Base-by-base conservation (phyloP, 2,888 invertebrate species). In the Electrophaes corylata region DNA sequence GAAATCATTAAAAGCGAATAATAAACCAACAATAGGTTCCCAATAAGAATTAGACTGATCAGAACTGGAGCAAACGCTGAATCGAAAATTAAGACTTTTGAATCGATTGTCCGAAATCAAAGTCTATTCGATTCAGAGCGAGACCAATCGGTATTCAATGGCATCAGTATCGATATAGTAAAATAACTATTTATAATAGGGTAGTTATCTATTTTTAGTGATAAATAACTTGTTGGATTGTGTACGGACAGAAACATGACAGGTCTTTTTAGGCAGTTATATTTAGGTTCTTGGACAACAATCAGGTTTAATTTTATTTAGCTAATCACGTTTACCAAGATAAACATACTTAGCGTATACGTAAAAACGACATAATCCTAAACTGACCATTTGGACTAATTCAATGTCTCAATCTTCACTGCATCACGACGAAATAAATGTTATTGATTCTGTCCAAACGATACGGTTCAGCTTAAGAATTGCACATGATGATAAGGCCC, bases 41-140 rank as follows among this genome's bases (percentile, higher is more conserved):
- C 47, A 61, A 61, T 50, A 58, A 58, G 56, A 65, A 58, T 40
- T 53, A 56, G 54, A 64, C 8, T 48, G 48, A 46, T 63, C 33
- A 60, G 54, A 66, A 66, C 55, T 62, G 31, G 52, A 60, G 50
- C 58, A 61, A 65, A 65, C 66, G 65, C 69, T 60, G 52, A 62
- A 60, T 58, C 66, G 64, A 53, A 67, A 64, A 72, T 72, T 75
- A 71, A 73, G 75, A 62, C 44, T 69, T 26, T 29, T 62, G 70
- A 70, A 70, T 72, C 78, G 72, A 85, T 84, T 83, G 83, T 80
- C 64, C 68, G 59, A 75, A 78, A 73, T 80, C 76, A 71, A 76
- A 76, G 67, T 72, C 77, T 72, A 72, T 79, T 70, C 67, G 69
- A 76, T 77, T 74, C 67, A 75, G 75, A 83, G 81, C 84, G 83